Base-by-base conservation (phyloP, 2,113 vertebrate species). In the Limnothrissa miodon region DNA sequence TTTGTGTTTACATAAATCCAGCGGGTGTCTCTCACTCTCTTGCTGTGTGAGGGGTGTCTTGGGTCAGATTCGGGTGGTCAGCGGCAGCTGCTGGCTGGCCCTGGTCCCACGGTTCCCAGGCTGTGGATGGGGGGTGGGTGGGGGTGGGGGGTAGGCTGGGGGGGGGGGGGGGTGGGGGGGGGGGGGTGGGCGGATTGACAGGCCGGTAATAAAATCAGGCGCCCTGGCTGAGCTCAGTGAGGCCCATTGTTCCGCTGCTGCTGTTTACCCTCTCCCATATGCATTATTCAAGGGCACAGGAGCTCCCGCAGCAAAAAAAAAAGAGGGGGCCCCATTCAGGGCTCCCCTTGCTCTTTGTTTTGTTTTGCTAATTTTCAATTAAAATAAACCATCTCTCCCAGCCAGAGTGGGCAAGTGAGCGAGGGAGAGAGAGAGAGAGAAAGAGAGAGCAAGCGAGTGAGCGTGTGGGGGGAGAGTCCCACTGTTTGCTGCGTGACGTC, bases 181-280 rank as follows among this genome's bases (percentile, higher is more conserved):
- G 51, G 23, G 51, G 51, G 51, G 92, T 93, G 94, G 95, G 94
- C 82, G 96, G 97, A 99, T 96, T 99, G 98, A 99, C 98, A 98
- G 96, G 96, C 96, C 95, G 94, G 95, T 98, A 97, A 99, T 99
- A 98, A 99, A 99, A 97, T 97, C 96, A 97, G 96, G 96, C 96
- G 95, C 96, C 97, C 96, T 95, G 95, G 96, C 96, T 95, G 96
- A 95, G 96, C 96, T 96, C 95, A 95, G 96, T 95, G 90, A 96
- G 90, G 94, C 87, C 96, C 95, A 98, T 99, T 99, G 98, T 99
- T 97, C 95, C 92, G 92, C 96, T 96, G 97, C 98, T 98, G 97
- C 96, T 98, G 97, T 98, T 98, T 97, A 97, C 98, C 97, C 97
- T 98, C 98, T 99, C 98, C 96, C 98, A 97, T 97, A 98, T 99